These are phyloP conservation scores for Pollachius pollachius DNA, from an alignment of 2,113 vertebrate species.

Conservation along the genomic window DNA sequence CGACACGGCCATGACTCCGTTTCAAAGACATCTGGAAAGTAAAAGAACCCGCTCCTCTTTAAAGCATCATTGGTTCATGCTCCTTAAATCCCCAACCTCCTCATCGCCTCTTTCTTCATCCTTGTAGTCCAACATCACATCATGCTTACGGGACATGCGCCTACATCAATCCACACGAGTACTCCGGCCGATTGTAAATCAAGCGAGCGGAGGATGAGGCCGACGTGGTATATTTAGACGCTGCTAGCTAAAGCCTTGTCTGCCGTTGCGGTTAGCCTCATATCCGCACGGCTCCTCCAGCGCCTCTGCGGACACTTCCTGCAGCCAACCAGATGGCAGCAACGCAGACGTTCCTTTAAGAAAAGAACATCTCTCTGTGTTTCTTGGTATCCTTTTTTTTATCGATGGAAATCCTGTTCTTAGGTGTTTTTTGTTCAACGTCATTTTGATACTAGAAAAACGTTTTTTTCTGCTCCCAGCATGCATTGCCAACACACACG, in stretches of 20 bases:
- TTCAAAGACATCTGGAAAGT: constrained; percentile 62
- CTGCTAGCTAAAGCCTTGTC: constrained; percentile 32
- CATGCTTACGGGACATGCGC: constrained; percentile 14
- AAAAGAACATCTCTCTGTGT: not conserved
- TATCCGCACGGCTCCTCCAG: too few species aligned
- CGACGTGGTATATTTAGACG: constrained; percentile 37
- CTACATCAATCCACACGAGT: constrained; percentile 40
- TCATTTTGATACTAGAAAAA: constrained; percentile 23
- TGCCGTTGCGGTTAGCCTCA: constrained; percentile 31
- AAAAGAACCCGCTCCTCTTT: constrained; percentile 33
- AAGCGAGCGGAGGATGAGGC: constrained; percentile 16
- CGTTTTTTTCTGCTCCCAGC: constrained; percentile 27
- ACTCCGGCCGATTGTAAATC: constrained; percentile 35
- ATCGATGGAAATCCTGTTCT: constrained; percentile 1
- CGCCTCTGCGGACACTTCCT: too few species aligned
- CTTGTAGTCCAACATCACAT: constrained; percentile 35
- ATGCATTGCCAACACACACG: constrained; percentile 35
- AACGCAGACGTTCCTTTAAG: too few species aligned
- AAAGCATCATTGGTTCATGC: constrained; percentile 21
- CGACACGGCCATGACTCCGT: constrained; percentile 43
- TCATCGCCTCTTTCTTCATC: not conserved
- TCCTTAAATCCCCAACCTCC: constrained; percentile 18
- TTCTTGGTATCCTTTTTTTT: too few species aligned
- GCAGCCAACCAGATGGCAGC: too few species aligned
- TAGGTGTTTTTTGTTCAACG: constrained; percentile 37